Evolutionary conservation across 2,797 vertebrate species (phyloP), one percentile per base, ranked within the genome.

Genomic region (Nannoperca obscura): DNA sequence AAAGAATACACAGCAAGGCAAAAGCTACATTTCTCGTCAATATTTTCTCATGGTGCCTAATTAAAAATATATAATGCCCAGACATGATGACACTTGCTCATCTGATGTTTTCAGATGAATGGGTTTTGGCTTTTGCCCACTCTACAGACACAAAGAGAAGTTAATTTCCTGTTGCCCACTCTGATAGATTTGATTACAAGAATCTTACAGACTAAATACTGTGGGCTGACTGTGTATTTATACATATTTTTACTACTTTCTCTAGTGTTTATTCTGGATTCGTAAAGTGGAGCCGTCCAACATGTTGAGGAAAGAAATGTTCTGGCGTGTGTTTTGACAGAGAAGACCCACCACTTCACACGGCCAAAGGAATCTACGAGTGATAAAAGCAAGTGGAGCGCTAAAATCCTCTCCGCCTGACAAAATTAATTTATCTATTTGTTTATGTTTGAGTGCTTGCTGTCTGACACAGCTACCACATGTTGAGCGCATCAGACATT

Each of bases 371-470:
- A 80, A 69, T 79, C 52, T 40, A 32, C 4, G 36, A 47, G 78
- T 67, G 80, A 86, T 90, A 89, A 88, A 92, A 85, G 74, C 76
- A 65, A 87, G 77, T 34, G 38, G 55, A 69, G 77, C 55, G 30
- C 71, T 91, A 59, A 89, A 91, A 88, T 75, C 81, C 76, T 67
- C 80, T 62, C 66, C 19, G 42, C 42, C 82, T 83, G 81, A 89
- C 62, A 76, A 85, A 85, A 88, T 87, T 14, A 89, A 91, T 91
- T 76, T 75, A 90, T 93, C 84, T 90, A 38, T 84, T 81, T 91
- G 84, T 94, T 94, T 87, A 85, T 81, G 83, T 89, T 75, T 75
- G 55, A 83, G 86, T 44, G 2, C 54, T 81, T 7, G 46, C 57
- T 81, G 46, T 77, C 78, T 83, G 76, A 92, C 85, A 73, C 64